Evolutionary conservation across 1,140 invertebrate species (phyloP).

Genomic region (Gyrodactylus bullatarudis): DNA sequence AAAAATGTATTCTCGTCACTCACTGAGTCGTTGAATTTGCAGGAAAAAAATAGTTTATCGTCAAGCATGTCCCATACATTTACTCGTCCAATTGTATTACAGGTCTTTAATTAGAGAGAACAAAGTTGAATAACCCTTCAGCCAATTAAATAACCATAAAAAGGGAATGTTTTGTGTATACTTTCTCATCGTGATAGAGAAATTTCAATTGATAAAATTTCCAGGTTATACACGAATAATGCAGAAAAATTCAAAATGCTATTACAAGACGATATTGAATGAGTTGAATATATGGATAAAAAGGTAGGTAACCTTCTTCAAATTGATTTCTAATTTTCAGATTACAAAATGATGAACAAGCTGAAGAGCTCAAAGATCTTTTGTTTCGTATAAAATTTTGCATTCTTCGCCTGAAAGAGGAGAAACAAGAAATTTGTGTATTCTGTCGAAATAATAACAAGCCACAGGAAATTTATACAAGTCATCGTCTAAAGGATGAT

Average conservation of each 20-base stretch:
- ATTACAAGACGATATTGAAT: not conserved
- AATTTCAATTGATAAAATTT: too few relatives aligned
- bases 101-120: not conserved
- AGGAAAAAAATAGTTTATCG: not conserved
- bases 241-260: too few relatives aligned
- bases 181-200: not conserved
- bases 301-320: too few relatives aligned
- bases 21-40: not conserved
- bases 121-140: too few relatives aligned
- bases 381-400: not conserved
- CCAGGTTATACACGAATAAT: too few relatives aligned
- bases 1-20: not conserved
- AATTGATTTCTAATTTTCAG: not conserved
- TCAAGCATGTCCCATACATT: not conserved
- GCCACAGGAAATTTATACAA: slow-evolving; percentile 7
- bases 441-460: slow-evolving; percentile 9
- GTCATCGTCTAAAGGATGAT: slow-evolving; percentile 5
- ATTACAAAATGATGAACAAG: not conserved
- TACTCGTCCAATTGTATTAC: not conserved
- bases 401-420: not conserved
- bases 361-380: not conserved
- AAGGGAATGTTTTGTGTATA: not conserved
- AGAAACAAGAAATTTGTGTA: slow-evolving; percentile 7
- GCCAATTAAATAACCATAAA: too few relatives aligned
- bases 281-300: not conserved